These are phyloP conservation scores for Adelphocoris suturalis DNA, from an alignment of 2,888 invertebrate genomes.

Conservation along the genomic window DNA sequence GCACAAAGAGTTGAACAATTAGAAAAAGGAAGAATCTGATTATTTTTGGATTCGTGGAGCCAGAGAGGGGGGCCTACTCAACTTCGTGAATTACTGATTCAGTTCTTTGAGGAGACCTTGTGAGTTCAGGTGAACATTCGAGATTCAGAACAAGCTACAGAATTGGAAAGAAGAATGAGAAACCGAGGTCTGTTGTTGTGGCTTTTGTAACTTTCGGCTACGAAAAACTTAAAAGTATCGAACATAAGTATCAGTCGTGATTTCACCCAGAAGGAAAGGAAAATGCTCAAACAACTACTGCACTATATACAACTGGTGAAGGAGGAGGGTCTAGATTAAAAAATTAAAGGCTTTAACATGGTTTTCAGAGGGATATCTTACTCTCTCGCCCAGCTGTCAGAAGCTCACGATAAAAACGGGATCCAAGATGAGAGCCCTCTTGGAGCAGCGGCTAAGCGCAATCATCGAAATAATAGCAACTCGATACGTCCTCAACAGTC, in stretches of 20 bases:
- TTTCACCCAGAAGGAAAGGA: conserved; percentile 6
- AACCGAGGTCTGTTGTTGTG: conserved; percentile 8
- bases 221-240: conserved; percentile 4
- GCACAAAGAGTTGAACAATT: conserved; percentile 17
- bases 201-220: not conserved
- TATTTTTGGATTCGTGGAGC: not conserved
- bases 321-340: conserved; percentile 10
- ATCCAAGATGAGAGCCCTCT: not conserved
- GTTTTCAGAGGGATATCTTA: not conserved
- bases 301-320: not conserved
- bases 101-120: not conserved
- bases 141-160: conserved; percentile 8
- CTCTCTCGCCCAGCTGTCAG: not conserved
- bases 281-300: not conserved
- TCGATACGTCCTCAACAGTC: not conserved
- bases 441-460: not conserved
- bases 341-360: not conserved
- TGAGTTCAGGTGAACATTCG: not conserved
- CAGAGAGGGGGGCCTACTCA: not conserved
- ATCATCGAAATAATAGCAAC: not conserved
- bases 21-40: conserved; percentile 33
- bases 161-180: not conserved
- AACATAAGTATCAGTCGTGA: conserved; percentile 29
- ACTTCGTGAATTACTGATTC: not conserved
- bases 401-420: not conserved